Percentiles rank a stretch among this genome's conserved stretches.
Evolutionary conservation across 2,113 vertebrate genomes (phyloP).

Genomic region (Alethe castanea): DNA sequence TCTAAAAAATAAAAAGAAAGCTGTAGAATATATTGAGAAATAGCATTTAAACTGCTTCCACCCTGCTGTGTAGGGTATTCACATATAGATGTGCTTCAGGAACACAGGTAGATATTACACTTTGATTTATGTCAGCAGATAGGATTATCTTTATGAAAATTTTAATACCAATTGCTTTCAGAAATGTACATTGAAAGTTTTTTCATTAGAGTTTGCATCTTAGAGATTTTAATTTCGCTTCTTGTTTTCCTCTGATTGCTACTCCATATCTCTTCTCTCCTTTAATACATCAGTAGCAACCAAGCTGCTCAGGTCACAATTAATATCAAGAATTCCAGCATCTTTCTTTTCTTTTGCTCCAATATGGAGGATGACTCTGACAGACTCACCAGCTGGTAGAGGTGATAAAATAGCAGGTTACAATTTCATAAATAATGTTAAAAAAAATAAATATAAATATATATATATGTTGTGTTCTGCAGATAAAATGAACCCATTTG

Average conservation of each 20-base stretch:
- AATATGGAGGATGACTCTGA: neutral
- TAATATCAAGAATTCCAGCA: neutral
- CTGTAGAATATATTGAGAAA: neutral
- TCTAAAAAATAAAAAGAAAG: neutral
- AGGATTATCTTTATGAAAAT: neutral
- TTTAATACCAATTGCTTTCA: neutral
- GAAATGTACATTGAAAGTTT: neutral
- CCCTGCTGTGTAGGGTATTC: neutral
- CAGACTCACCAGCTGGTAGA: neutral
- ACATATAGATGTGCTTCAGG: neutral
- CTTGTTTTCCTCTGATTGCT: neutral
- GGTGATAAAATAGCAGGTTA: slow-evolving; percentile 42
- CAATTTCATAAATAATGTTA: slow-evolving; percentile 11
- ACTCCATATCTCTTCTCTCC: neutral
- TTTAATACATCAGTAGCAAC: neutral
- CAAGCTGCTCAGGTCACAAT: neutral
- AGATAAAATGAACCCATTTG: slow-evolving; percentile 50
- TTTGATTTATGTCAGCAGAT: neutral
- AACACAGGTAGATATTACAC: neutral
- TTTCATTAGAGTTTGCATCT: neutral
- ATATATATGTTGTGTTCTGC: neutral
- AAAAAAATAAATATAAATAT: too few relatives aligned
- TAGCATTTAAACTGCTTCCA: neutral
- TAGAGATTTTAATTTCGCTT: neutral
- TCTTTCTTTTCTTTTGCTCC: neutral